Evolutionary conservation across 2,797 vertebrate genomes (phyloP), one percentile per base, ranked within the genome.

Genomic region (Coregonus ussuriensis): DNA sequence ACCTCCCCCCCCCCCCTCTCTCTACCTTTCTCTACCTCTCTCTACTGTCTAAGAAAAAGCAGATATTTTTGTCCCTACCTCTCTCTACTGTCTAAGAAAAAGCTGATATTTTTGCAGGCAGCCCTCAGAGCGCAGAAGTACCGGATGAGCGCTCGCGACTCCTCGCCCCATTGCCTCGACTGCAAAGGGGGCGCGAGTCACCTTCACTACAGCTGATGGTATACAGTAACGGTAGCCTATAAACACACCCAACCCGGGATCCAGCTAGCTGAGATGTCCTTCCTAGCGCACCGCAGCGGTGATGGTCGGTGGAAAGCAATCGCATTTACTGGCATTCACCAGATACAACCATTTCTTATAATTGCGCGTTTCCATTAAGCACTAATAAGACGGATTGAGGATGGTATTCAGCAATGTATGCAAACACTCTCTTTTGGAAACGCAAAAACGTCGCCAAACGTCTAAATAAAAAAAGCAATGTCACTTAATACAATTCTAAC

Each of bases 101-200:
- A 87, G 75, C 41, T 71, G 79, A 77, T 86, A 65, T 89, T 83
- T 82, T 83, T 79, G 89, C 80, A 86, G 92, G 93, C 93, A 93
- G 93, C 92, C 92, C 92, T 90, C 87, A 81, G 93, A 91, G 81
- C 87, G 92, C 90, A 92, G 90, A 83, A 88, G 84, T 91, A 83
- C 83, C 83, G 90, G 88, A 91, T 85, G 84, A 88, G 91, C 88
- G 91, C 86, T 85, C 82, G 88, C 88, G 87, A 82, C 85, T 94
- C 89, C 86, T 90, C 92, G 94, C 95, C 92, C 95, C 95, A 96
- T 96, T 90, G 93, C 94, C 91, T 89, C 75, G 89, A 94, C 92
- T 90, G 88, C 88, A 81, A 87, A 84, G 85, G 29, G 86, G 87
- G 87, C 82, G 89, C 90, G 78, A 92, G 90, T 94, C 94, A 95